These are phyloP conservation scores for Polietes domitor DNA, from an alignment of 2,888 invertebrate species.

Conservation along the genomic window DNA sequence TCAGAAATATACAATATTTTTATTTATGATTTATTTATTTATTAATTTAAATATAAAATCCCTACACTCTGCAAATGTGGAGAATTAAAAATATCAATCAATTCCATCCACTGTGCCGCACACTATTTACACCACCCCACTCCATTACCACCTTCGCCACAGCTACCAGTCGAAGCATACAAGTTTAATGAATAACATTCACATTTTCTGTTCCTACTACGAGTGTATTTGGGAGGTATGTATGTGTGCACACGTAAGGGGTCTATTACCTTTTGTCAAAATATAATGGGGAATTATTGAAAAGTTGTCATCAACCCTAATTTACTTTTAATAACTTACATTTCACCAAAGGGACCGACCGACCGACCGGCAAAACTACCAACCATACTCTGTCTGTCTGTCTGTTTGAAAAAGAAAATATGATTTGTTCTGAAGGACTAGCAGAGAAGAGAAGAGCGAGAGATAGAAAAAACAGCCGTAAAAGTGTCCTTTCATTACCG, in stretches of 20 bases:
- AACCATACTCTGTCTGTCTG: not conserved
- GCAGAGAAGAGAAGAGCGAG: not conserved
- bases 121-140: no score
- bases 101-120: not conserved
- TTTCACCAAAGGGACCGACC: conserved; percentile 37
- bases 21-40: no score
- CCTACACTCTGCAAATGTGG: no score
- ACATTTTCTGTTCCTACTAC: no score
- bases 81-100: no score
- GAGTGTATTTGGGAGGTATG: not conserved
- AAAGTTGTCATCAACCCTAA: conserved; percentile 74
- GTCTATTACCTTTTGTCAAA: conserved; percentile 57
- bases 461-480: conserved; percentile 35
- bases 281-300: conserved; percentile 56
- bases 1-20: no score
- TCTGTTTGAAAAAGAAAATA: conserved; percentile 19
- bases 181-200: conserved; percentile 43
- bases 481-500: conserved; percentile 59
- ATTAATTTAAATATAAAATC: no score
- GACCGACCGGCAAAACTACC: not conserved
- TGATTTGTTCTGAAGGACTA: not conserved
- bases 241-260: conserved; percentile 23
- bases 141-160: not conserved
- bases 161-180: conserved; percentile 9
- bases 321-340: conserved; percentile 79